Evolutionary conservation across 2,113 vertebrate genomes (phyloP).

Genomic region (Lycaon pictus): DNA sequence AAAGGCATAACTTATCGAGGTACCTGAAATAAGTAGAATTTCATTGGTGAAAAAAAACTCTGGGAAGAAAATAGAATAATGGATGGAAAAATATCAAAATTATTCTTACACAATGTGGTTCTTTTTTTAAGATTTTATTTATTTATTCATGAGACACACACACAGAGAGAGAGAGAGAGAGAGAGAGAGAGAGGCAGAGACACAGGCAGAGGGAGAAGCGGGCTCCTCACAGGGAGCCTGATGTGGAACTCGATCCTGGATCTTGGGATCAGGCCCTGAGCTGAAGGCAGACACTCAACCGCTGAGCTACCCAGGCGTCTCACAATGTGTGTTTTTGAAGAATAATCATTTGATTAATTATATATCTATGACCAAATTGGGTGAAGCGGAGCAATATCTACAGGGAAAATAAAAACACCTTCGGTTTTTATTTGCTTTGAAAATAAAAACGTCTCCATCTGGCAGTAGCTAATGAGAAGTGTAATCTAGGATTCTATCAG

Average conservation of each 20-base stretch:
- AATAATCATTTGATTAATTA: slow-evolving; percentile 42
- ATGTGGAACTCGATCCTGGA: too few relatives aligned
- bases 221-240: too few relatives aligned
- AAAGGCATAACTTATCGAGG: background rate
- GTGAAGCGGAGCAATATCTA: slow-evolving; percentile 13
- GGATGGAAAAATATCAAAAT: slow-evolving; percentile 23
- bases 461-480: background rate
- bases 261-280: too few relatives aligned
- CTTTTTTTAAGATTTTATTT: background rate
- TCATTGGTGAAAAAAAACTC: slow-evolving; percentile 43
- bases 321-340: slow-evolving; percentile 12
- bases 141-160: too few relatives aligned
- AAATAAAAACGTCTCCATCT: slow-evolving; percentile 12
- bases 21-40: slow-evolving; percentile 50
- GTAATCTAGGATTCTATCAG: background rate
- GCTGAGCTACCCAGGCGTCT: too few relatives aligned
- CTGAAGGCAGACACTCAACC: too few relatives aligned
- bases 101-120: slow-evolving; percentile 4
- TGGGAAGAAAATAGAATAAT: slow-evolving; percentile 52
- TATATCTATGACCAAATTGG: background rate
- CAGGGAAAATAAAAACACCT: background rate
- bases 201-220: too few relatives aligned
- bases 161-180: too few relatives aligned
- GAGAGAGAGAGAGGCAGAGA: too few relatives aligned
- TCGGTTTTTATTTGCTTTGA: background rate